Percentiles rank a stretch among this genome's conserved stretches.
Conservation (phyloP, 2,113 vertebrate genomes). For the Phylloscopus trochilus region DNA sequence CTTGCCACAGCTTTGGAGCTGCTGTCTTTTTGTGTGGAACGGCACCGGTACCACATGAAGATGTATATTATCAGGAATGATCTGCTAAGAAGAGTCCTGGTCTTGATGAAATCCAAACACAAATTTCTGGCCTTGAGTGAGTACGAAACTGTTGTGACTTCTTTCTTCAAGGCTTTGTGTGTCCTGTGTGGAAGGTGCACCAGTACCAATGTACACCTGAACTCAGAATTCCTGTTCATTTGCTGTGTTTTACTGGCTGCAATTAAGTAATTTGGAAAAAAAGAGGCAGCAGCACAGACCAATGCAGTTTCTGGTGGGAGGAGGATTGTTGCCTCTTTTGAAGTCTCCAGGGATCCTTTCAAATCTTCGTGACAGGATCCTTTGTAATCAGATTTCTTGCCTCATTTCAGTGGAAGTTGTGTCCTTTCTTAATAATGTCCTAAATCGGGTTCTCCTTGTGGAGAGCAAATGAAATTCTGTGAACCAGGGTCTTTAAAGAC, state of each 20-base stretch:
- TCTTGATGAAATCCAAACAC: conserved; percentile 96
- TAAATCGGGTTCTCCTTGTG: neutral
- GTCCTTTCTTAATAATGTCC: neutral
- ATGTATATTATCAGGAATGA: conserved; percentile 95
- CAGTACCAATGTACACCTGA: neutral
- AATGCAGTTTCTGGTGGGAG: neutral
- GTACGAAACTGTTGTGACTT: conserved; percentile 57
- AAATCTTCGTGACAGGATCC: neutral
- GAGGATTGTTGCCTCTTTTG: neutral
- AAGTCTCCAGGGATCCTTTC: neutral
- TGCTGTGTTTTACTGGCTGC: neutral
- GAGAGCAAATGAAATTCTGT: neutral
- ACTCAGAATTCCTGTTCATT: neutral
- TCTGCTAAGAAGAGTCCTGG: conserved; percentile 88
- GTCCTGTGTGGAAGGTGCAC: neutral
- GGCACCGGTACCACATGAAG: conserved; percentile 94
- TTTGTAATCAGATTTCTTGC: neutral
- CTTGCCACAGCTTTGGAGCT: conserved; percentile 92
- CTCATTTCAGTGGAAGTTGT: neutral
- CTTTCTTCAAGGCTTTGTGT: neutral
- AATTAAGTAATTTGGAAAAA: neutral
- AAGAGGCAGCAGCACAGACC: neutral
- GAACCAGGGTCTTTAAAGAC: neutral
- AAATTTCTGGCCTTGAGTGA: conserved; percentile 96
- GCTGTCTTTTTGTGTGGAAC: conserved; percentile 92